phyloP scores from a whole-genome alignment of 2,888 invertebrate species.

The Lochmaea crataegi region DNA sequence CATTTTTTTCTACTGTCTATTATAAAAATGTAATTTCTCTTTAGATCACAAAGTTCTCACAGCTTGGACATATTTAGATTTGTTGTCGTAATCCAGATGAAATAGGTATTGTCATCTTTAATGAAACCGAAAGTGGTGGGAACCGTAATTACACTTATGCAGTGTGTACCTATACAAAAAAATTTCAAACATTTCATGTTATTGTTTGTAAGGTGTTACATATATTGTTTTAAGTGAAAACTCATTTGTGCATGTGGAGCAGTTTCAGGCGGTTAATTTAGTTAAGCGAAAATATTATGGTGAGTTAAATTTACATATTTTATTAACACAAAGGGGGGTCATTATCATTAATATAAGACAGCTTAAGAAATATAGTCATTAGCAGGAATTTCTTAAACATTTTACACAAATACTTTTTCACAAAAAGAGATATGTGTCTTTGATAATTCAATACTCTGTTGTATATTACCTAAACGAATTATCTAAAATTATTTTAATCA shows the following conservation, averaged over 20 bases:
- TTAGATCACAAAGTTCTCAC: constrained; percentile 10
- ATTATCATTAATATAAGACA: too few species aligned
- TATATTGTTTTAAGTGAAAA: constrained; percentile 14
- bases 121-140: constrained; percentile 31
- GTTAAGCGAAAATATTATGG: neutral
- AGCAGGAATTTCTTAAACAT: too few species aligned
- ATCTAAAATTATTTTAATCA: too few species aligned
- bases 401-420: too few species aligned
- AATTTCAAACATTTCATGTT: constrained; percentile 20
- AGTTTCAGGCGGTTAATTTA: neutral
- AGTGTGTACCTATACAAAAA: constrained; percentile 18
- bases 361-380: too few species aligned
- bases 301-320: neutral
- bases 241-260: constrained; percentile 2
- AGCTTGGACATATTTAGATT: constrained; percentile 10
- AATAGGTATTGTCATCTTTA: constrained; percentile 26
- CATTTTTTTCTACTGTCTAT: constrained; percentile 8
- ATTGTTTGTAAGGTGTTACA: constrained; percentile 27
- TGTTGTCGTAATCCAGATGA: constrained; percentile 21
- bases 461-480: too few species aligned
- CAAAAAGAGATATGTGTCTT: too few species aligned
- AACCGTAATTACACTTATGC: constrained; percentile 26
- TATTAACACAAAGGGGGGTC: neutral
- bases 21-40: constrained; percentile 11
- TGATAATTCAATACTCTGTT: too few species aligned